Percentiles rank a stretch among this genome's conserved stretches.
Evolutionary conservation across 1,140 invertebrate species (phyloP).

Genomic region (Samia ricini): DNA sequence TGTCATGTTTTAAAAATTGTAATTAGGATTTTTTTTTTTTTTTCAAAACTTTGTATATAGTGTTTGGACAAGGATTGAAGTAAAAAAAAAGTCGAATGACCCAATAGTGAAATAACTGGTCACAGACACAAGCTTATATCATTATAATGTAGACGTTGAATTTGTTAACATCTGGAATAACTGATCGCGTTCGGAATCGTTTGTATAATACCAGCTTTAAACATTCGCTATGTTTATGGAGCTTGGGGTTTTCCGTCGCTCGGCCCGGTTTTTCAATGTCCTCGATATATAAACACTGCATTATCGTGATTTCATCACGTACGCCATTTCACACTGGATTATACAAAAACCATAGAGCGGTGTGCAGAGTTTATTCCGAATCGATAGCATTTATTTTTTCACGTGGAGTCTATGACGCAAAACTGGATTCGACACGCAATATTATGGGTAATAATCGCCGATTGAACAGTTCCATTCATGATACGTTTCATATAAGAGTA

Average conservation of each 20-base stretch:
- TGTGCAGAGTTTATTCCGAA: too few relatives aligned
- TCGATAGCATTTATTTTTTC: background rate
- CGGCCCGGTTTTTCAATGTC: constrained; percentile 38
- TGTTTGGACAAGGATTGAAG: too few relatives aligned
- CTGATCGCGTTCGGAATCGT: background rate
- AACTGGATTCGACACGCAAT: background rate
- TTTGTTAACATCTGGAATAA: too few relatives aligned
- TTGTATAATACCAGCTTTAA: background rate
- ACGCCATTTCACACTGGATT: background rate
- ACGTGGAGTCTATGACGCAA: background rate
- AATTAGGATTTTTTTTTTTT: too few relatives aligned
- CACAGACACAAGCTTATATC: too few relatives aligned
- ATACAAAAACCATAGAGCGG: too few relatives aligned
- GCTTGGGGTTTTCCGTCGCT: constrained; percentile 40
- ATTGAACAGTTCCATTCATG: background rate
- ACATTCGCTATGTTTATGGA: background rate
- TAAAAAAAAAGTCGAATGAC: too few relatives aligned
- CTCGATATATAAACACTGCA: constrained; percentile 12
- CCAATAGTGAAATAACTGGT: too few relatives aligned
- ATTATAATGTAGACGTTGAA: too few relatives aligned
- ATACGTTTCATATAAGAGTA: background rate
- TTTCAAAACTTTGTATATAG: too few relatives aligned
- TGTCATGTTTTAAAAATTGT: too few relatives aligned
- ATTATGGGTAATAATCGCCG: too few relatives aligned
- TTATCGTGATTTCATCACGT: constrained; percentile 28